Evolutionary conservation across 1,140 invertebrate genomes (phyloP), one percentile per base, ranked within the genome.

Genomic region (Hycleus cichorii): DNA sequence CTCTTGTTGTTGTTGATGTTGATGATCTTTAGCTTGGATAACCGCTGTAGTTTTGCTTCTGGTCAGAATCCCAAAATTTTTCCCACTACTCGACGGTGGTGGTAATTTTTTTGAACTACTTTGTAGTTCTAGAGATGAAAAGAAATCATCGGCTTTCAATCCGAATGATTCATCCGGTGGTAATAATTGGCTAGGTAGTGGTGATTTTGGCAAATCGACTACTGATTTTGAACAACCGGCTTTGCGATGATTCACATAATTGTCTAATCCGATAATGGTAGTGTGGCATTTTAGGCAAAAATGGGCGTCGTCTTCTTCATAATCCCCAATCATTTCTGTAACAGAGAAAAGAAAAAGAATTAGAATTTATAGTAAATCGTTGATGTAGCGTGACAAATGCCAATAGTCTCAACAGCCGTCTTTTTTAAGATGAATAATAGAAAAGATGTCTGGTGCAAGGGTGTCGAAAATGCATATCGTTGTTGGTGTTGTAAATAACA

Each of bases 231-330:
- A 51, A 47, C 84, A 87, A 65, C 81, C 72, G 62, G 81, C 74
- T 71, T 90, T 90, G 26, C 90, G 80, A 67, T 93, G 91, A 8
- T 79, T 79, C 0, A 95, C 81, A 69, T 95, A 95, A 68, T 88
- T 89, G 10, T 88, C 81, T 0, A 95, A 76, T 0, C 63, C 90
- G 10, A 83, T 73, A 40, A 94, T 86, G 1, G 89, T 93, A 2
- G 80, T 67, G 58, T 89, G 86, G 75, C 91, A 95, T 64, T 89
- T 89, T 53, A 93, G 83, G 71, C 91, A 95, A 52, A 90, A 81
- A 65, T 94, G 91, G 2, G 79, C 86, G 68, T 92, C 89, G 38
- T 90, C 87, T 42, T 89, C 87, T 42, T 89, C 83, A 10, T 83
- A 85, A 42, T 85, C 84, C 27, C 50, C 63, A 38, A 69, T 70